Percentiles rank a stretch among this genome's conserved stretches.
Conservation (phyloP, 2,797 vertebrate species). For the Cossypha heuglini region DNA sequence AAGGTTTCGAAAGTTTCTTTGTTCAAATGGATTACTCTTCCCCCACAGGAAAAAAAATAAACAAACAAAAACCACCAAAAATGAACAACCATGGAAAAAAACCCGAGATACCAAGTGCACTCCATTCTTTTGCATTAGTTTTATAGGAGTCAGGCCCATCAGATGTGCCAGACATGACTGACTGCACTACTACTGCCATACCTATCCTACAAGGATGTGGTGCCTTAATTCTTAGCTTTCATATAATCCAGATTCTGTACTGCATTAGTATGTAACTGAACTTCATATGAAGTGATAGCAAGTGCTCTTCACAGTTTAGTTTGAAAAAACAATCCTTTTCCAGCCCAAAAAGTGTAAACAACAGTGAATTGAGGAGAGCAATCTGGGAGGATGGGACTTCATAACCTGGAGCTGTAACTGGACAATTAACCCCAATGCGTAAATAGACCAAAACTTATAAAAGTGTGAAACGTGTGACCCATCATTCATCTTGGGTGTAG, state of each 20-base stretch:
- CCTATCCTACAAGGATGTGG: not conserved
- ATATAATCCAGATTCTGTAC: not conserved
- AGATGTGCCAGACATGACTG: not conserved
- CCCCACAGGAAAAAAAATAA: not conserved
- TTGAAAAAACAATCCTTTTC: not conserved
- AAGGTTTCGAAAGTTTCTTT: not conserved
- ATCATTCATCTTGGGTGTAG: fast-evolving
- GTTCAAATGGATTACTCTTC: not conserved
- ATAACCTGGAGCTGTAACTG: not conserved
- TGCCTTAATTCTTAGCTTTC: not conserved
- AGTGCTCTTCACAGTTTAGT: not conserved
- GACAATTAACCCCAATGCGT: not conserved
- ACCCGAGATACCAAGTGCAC: not conserved
- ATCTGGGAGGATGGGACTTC: not conserved
- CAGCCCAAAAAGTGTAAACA: not conserved
- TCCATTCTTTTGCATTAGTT: not conserved
- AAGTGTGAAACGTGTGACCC: fast-evolving
- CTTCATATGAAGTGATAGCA: not conserved
- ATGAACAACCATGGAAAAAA: not conserved
- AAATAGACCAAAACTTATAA: not conserved
- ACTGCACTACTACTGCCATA: not conserved
- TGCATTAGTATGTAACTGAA: not conserved
- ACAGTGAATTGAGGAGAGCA: fast-evolving
- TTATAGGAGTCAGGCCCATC: not conserved
- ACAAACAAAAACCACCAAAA: not conserved